Evolutionary conservation across 2,113 vertebrate species (phyloP).

Genomic region (Zapus hudsonius): DNA sequence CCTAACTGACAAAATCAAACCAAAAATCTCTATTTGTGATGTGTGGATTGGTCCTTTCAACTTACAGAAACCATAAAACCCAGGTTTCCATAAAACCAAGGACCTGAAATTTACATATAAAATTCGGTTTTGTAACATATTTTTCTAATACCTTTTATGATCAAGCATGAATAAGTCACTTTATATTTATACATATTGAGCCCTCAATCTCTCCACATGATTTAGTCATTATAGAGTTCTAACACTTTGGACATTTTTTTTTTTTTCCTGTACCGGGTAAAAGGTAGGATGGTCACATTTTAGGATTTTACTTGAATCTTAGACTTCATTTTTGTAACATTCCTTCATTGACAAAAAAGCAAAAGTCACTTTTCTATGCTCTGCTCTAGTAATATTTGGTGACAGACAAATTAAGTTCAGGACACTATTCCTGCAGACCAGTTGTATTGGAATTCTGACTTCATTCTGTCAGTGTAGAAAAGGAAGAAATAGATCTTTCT

Average conservation of each 20-base stretch:
- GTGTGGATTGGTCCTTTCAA: not conserved
- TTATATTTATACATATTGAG: not conserved
- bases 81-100: not conserved
- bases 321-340: not conserved
- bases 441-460: not conserved
- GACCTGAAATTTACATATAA: not conserved
- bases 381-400: not conserved
- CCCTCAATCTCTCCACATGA: not conserved
- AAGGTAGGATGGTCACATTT: not conserved
- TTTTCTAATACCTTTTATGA: not conserved
- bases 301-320: conserved; percentile 34
- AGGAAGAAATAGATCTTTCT: not conserved
- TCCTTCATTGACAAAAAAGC: conserved; percentile 34
- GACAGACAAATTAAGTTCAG: not conserved
- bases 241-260: not conserved
- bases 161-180: not conserved
- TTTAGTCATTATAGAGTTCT: not conserved
- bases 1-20: not conserved
- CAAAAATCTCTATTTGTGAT: not conserved
- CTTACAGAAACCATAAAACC: not conserved
- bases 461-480: not conserved
- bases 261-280: not conserved
- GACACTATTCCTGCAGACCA: not conserved
- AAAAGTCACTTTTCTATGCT: conserved; percentile 21
- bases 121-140: not conserved